Evolutionary conservation across 1,140 invertebrate species (phyloP).

Genomic region (Bombyx mori): ASM3026992v2 NC_085129.1:15067501-15068000

Average conservation of each 20-base stretch:
- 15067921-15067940: no score
- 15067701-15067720: slow-evolving; percentile 64
- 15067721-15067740: slow-evolving; percentile 81
- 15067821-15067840: background rate
- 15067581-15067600: slow-evolving; percentile 45
- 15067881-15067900: no score
- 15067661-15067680: slow-evolving; percentile 53
- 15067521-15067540: slow-evolving; percentile 31
- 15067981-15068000: no score
- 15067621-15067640: slow-evolving; percentile 36
- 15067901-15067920: no score
- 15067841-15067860: no score
- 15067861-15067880: no score
- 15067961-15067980: no score
- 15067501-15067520: background rate
- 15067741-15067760: slow-evolving; percentile 76
- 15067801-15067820: slow-evolving; percentile 78
- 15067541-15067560: slow-evolving; percentile 62
- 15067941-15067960: no score
- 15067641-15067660: slow-evolving; percentile 34
- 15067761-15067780: slow-evolving; percentile 85
- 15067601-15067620: slow-evolving; percentile 50
- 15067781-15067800: slow-evolving; percentile 80
- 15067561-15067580: slow-evolving; percentile 64
- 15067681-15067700: slow-evolving; percentile 62